Base-by-base conservation (phyloP, 2,888 invertebrate genomes). In the Cephus runcator region DNA sequence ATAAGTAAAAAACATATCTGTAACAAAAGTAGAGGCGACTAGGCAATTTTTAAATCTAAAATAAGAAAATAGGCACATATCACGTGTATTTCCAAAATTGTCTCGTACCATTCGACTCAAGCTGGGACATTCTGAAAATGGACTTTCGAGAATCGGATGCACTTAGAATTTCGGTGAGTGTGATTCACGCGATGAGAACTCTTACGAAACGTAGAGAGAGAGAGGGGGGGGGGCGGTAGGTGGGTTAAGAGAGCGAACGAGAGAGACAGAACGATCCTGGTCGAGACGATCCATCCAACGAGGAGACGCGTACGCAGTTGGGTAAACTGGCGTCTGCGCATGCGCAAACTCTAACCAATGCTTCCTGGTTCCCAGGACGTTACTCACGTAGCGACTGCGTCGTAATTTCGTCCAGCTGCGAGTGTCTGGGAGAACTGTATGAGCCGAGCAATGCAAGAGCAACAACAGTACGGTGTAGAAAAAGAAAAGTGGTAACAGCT, bases 151-250 rank as follows among this genome's bases (percentile, higher is more conserved):
- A 85, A 85, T 77, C 79, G 71, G 79, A 81, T 82, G 83, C 80
- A 80, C 85, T 85, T 85, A 85, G 85, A 83, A 85, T 85, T 85
- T 85, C 82, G 79, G 79, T 75, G 79, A 83, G 84, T 79, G 81
- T 85, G 85, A 85, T 79, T 86, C 85, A 85, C 56, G 56, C 56
- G 56, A 56, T 56, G 56, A 56, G 56, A 23, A 23, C 9, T 34
- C 34, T 33, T 23, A 75, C 69, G 31, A 76, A 15, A 79, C 77
- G 71, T 75, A 40, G 69, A 79, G 71, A 15, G 69, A 74, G 34
- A 35, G 56, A 77, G 6, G 12, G 15, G 31, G 23, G 30, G n/a
- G n/a, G n/a, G n/a, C n/a, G n/a, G n/a, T n/a, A n/a, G 6, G 12
- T 15, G 31, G 23, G 30, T 23, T 33, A 73, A 73, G 73, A 71